Base-by-base conservation (phyloP, 35 echinoderm and acorn worm species). In the Diadema setosum region DNA sequence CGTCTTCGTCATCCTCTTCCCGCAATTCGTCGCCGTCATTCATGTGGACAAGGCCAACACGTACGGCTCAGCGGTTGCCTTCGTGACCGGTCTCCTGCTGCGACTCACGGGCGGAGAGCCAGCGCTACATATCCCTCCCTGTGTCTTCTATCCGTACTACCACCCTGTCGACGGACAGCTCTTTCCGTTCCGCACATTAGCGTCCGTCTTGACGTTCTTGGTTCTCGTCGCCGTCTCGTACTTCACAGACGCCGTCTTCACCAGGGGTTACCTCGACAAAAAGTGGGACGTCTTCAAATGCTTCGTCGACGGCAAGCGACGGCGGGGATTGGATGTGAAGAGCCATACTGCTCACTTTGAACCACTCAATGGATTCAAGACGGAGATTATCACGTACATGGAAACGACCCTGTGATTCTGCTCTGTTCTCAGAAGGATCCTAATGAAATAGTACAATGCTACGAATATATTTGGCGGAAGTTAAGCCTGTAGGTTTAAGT, bases 1-100 rank as follows among this genome's bases (percentile, higher is more conserved):
- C 80, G 95, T 97, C 60, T 97, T 84, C 45, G 95, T 97, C 18
- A 73, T 97, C 5, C 75, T 97, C 52, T 97, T 97, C 37, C 95
- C 95, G 24, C 95, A 97, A 39, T 60, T 97, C 11, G 86, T 91
- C 52, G 93, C 91, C 45, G 91, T 97, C 0, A 49, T 97, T 17
- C 86, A 97, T 40, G 90, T 97, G 75, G 16, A 39, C 21, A 82
- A 48, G 45, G 90, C 91, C 49, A 97, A 97, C 83, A 93, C 91
- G 7, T 97, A 97, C 76, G 95, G 95, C 36, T 97, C 95, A 1
- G 25, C 90, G 23, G 45, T 60, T 1, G 91, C 86, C 11, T 97
- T 93, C 58, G 82, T 97, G 42, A 31, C 93, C 18, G 95, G 91
- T 26, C 84, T 97, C 5, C 60, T 93, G 30, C 58, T 97, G 6